Base-by-base conservation (phyloP, 2,888 invertebrate species). In the Ptilodon capucinus region DNA sequence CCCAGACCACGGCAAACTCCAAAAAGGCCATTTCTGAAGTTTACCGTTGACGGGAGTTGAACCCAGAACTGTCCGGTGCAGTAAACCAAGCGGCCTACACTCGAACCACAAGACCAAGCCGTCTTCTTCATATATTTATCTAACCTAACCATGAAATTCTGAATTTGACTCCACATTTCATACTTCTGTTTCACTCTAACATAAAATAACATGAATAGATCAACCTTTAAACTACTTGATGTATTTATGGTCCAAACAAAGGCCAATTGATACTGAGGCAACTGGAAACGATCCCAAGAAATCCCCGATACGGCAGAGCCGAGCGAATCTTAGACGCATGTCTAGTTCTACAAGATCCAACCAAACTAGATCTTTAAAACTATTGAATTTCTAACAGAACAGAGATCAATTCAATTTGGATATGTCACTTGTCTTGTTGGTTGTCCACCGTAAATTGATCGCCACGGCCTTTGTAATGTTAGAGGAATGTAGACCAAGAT, bases 231-330 rank as follows among this genome's bases (percentile, higher is more conserved):
- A 76, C 71, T 71, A n/a, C 76, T 70, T 81, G 83, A 84, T 72
- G 64, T 80, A 82, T 83, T 83, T 81, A 81, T 76, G 64, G 76
- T 64, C 57, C 55, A 66, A 70, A 71, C 76, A 76, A 72, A 67
- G 58, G 63, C 69, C 79, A 76, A 81, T 78, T 79, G 76, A 76
- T 77, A 76, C 58, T 50, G 60, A 57, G 60, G 60, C 62, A 68
- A 71, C 69, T 61, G 69, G 70, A 46, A 63, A 56, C 60, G 65
- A 76, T 77, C 74, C 71, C 65, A 69, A 79, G 79, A 79, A 79
- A 81, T 79, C 79, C 81, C 71, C 68, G 67, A 79, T 81, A 77
- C 76, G 62, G 63, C 62, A 60, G 54, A 64, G 62, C 66, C 66
- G 57, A 59, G 68, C 68, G 71, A 75, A 76, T 76, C 79, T 74